Base-by-base conservation (phyloP, 2,113 vertebrate species). In the Noturus placidus region DNA sequence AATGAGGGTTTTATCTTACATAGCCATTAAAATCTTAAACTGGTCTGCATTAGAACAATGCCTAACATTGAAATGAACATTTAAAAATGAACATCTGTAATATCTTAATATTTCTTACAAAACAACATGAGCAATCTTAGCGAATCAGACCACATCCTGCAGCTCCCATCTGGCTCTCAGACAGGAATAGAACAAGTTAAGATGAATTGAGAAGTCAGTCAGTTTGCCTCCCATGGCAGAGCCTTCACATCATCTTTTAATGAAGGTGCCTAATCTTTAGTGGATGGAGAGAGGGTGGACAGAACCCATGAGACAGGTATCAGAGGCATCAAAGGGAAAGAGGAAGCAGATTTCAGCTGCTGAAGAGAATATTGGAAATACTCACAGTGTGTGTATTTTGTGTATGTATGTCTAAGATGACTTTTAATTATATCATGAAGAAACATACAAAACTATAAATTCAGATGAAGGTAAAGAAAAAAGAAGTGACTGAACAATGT, bases 181-280 rank as follows among this genome's bases (percentile, higher is more conserved):
- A 85, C 33, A 78, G 56, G 57, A 77, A 86, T n/a, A 79, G 81
- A 57, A 59, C 54, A 84, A 74, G 56, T 70, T 22, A 33, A 38
- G 83, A 82, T 78, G 83, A 87, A 88, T 74, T 87, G 67, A 89
- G 74, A 65, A 88, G 84, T 84, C 87, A 83, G 79, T 50, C 54
- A 74, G 46, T 59, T 83, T 72, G 89, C 87, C 88, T 88, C 89
- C 88, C 84, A 89, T 69, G 74, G 80, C 90, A 87, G 82, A 86
- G 77, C 78, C 91, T 79, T 89, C 89, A 92, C 87, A 90, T 93
- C 90, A 90, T 92, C 86, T 91, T 91, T 92, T 93, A 92, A 93
- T 91, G 91, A 93, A 88, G 88, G 69, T 35, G 65, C 72, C 83
- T 88, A 89, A 92, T 90, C 89, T 91, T 88, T 88, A 90, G 5